phyloP scores from a whole-genome alignment of 2,888 invertebrate genomes.

The Polietes domitor region DNA sequence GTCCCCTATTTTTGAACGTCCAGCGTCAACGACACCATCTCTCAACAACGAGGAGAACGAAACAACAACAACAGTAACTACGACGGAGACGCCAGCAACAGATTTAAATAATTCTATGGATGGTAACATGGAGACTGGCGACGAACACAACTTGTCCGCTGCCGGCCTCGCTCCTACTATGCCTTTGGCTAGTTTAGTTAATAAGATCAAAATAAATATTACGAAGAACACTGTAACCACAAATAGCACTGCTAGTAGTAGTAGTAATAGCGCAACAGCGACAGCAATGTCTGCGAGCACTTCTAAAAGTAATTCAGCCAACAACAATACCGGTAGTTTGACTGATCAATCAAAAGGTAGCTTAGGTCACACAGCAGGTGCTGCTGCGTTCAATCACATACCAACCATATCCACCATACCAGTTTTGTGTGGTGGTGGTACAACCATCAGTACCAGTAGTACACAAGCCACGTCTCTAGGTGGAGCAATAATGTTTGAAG shows the following conservation, averaged over 20 bases:
- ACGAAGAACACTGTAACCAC: slow-evolving; percentile 84
- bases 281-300: slow-evolving; percentile 65
- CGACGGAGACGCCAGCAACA: slow-evolving; percentile 69
- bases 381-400: slow-evolving; percentile 67
- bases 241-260: slow-evolving; percentile 78
- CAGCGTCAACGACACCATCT: slow-evolving; percentile 80
- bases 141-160: slow-evolving; percentile 80
- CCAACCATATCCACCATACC: slow-evolving; percentile 79
- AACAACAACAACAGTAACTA: slow-evolving; percentile 41
- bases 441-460: slow-evolving; percentile 67
- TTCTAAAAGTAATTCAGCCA: slow-evolving; percentile 49
- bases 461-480: slow-evolving; percentile 56
- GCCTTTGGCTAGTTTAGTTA: slow-evolving; percentile 79
- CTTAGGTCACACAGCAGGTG: slow-evolving; percentile 56
- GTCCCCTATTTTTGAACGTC: slow-evolving; percentile 78
- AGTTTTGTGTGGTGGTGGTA: slow-evolving; percentile 78
- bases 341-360: slow-evolving; percentile 46
- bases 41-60: slow-evolving; percentile 66
- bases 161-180: slow-evolving; percentile 80
- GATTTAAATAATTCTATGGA: slow-evolving; percentile 83
- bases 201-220: slow-evolving; percentile 91
- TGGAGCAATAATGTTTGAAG: slow-evolving; percentile 32
- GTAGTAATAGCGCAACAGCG: slow-evolving; percentile 69
- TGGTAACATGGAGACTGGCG: slow-evolving; percentile 88
- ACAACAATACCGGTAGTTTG: slow-evolving; percentile 34